Percentiles rank a stretch among this genome's conserved stretches.
These are phyloP conservation scores for Danio choprae DNA, from an alignment of 2,797 vertebrate species.

Conservation along the genomic window DNA sequence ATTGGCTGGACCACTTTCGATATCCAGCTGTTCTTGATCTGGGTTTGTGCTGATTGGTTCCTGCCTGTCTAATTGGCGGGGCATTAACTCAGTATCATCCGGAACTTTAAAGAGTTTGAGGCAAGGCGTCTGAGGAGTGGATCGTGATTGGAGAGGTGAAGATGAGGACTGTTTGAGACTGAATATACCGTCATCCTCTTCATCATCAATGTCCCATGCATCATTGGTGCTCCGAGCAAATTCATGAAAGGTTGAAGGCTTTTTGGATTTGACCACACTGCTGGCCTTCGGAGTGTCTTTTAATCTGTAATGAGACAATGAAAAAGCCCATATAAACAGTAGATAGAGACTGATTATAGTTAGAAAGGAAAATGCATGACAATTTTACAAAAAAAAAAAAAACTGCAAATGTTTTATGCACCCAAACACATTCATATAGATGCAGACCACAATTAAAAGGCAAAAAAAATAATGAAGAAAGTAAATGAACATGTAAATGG, in stretches of 20 bases:
- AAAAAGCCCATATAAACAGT: not conserved
- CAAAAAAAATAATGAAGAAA: not conserved
- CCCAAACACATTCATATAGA: not conserved
- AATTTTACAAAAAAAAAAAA: slow-evolving; percentile 18
- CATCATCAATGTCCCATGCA: slow-evolving; percentile 96
- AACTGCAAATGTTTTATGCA: not conserved
- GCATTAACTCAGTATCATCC: slow-evolving; percentile 58
- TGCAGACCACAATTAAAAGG: not conserved
- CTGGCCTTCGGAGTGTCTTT: slow-evolving; percentile 87
- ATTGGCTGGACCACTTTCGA: slow-evolving; percentile 72
- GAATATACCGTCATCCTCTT: slow-evolving; percentile 84
- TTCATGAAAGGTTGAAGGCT: slow-evolving; percentile 95
- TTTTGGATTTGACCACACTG: slow-evolving; percentile 87
- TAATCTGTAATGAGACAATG: slow-evolving; percentile 75
- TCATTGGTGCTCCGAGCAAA: slow-evolving; percentile 96
- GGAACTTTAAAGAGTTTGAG: slow-evolving; percentile 47
- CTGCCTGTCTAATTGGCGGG: slow-evolving; percentile 71
- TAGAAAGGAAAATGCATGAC: not conserved
- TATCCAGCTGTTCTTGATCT: slow-evolving; percentile 70
- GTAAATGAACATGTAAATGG: not conserved
- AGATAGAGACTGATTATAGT: not conserved
- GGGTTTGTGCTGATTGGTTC: slow-evolving; percentile 77
- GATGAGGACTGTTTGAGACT: slow-evolving; percentile 57
- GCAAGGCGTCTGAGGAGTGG: slow-evolving; percentile 58
- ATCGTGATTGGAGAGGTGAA: slow-evolving; percentile 56